These are phyloP conservation scores for Acholoe squamosa DNA, from an alignment of 2,888 invertebrate species.

Conservation along the genomic window DNA sequence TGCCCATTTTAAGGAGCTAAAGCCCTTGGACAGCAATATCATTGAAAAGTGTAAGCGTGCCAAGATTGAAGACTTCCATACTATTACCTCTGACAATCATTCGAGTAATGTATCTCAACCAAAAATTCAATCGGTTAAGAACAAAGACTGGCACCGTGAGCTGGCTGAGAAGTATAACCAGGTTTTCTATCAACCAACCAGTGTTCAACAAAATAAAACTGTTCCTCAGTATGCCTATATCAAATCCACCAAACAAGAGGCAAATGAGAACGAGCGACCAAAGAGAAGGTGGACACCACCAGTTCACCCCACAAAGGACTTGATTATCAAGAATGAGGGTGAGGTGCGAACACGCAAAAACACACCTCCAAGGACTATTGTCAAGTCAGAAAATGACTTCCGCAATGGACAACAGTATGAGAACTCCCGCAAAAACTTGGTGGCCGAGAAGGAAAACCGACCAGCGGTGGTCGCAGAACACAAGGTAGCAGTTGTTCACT, in stretches of 20 bases:
- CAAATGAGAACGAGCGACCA: conserved; percentile 40
- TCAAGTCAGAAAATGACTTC: conserved; percentile 54
- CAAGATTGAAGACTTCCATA: conserved; percentile 33
- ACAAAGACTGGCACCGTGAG: conserved; percentile 69
- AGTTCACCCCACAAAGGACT: conserved; percentile 68
- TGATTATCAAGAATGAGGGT: conserved; percentile 61
- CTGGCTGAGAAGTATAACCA: conserved; percentile 66
- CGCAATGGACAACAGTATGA: conserved; percentile 55
- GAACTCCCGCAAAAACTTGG: conserved; percentile 43
- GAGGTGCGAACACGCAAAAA: conserved; percentile 10
- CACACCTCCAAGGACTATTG: conserved; percentile 50
- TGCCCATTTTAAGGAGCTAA: conserved; percentile 44
- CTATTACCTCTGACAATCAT: neutral
- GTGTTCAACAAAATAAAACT: neutral
- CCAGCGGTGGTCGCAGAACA: neutral
- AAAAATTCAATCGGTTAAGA: conserved; percentile 62
- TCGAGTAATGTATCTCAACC: neutral
- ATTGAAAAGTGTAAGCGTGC: conserved; percentile 54
- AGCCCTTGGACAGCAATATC: conserved; percentile 32
- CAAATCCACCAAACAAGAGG: conserved; percentile 39
- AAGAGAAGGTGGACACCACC: conserved; percentile 67
- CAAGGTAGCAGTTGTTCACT: neutral
- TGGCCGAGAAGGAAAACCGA: conserved; percentile 61
- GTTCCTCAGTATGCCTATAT: conserved; percentile 58
- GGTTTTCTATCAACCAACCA: conserved; percentile 31